Evolutionary conservation across 2,888 invertebrate genomes (phyloP).

Genomic region (Phyto melanocephala): DNA sequence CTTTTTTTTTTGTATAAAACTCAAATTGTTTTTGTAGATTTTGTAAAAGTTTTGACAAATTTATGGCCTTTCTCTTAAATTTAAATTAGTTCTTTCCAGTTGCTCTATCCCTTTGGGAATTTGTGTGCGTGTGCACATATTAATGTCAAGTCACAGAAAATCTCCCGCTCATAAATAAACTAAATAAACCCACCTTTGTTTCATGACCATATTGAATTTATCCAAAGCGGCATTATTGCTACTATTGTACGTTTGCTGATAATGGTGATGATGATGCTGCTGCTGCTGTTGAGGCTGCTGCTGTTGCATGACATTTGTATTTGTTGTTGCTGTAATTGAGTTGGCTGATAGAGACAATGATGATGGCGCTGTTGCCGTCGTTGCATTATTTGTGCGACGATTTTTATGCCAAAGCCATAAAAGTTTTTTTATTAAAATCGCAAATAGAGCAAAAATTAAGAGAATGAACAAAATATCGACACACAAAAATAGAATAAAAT

Average conservation of each 20-base stretch:
- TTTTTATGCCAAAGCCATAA: conserved; percentile 81
- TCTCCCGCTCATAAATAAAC: conserved; percentile 27
- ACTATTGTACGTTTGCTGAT: conserved; percentile 33
- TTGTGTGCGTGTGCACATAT: too few relatives aligned
- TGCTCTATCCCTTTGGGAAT: too few relatives aligned
- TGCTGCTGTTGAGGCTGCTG: neutral
- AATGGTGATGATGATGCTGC: conserved; percentile 34
- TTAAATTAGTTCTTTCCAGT: too few relatives aligned
- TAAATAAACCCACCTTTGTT: conserved; percentile 75
- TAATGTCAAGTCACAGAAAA: too few relatives aligned
- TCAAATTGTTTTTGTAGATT: too few relatives aligned
- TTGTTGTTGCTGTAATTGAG: conserved; percentile 17
- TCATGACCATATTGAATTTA: conserved; percentile 82
- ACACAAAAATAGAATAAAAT: conserved; percentile 78
- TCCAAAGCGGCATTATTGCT: conserved; percentile 78
- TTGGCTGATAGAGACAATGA: neutral
- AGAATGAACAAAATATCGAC: conserved; percentile 85
- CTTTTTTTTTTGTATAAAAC: too few relatives aligned
- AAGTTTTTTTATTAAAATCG: conserved; percentile 83
- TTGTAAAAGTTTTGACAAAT: too few relatives aligned
- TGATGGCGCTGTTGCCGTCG: conserved; percentile 13
- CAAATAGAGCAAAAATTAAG: conserved; percentile 84
- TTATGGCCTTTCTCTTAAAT: too few relatives aligned
- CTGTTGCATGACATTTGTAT: neutral
- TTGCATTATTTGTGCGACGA: conserved; percentile 67